phyloP scores from a whole-genome alignment of 2,888 invertebrate species.

The Drosophila nigricruria region DNA sequence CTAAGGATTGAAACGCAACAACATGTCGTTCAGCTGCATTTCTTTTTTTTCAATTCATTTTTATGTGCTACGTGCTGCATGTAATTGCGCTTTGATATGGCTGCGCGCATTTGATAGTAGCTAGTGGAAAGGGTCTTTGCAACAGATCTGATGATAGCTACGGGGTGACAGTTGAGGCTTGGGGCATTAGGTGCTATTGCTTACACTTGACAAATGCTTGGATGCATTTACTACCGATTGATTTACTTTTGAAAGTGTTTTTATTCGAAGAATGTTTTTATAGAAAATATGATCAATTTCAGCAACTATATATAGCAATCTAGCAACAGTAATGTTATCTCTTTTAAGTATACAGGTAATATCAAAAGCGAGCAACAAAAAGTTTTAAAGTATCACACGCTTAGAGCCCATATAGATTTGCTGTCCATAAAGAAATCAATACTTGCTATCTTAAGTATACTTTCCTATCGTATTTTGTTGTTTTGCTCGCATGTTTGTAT shows the following conservation, averaged over 20 bases:
- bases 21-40: conserved; percentile 19
- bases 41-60: conserved; percentile 24
- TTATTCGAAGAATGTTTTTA: not conserved
- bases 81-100: conserved; percentile 53
- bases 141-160: conserved; percentile 26
- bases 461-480: not conserved
- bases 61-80: conserved; percentile 68
- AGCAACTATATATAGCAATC: not conserved
- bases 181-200: conserved; percentile 1
- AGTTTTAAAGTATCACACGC: not conserved
- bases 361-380: not conserved
- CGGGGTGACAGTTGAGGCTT: conserved; percentile 2
- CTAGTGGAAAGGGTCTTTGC: conserved; percentile 14
- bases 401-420: not conserved
- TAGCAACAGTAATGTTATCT: not conserved
- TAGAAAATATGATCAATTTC: not conserved
- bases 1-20: conserved; percentile 27
- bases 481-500: not conserved
- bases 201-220: not conserved
- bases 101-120: conserved; percentile 27
- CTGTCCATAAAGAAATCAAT: not conserved
- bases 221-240: not conserved
- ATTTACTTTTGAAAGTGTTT: not conserved
- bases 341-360: not conserved
- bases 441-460: not conserved